Percentiles rank a stretch among this genome's conserved stretches.
phyloP scores from a whole-genome alignment of 2,113 vertebrate species.

The Etheostoma spectabile region DNA sequence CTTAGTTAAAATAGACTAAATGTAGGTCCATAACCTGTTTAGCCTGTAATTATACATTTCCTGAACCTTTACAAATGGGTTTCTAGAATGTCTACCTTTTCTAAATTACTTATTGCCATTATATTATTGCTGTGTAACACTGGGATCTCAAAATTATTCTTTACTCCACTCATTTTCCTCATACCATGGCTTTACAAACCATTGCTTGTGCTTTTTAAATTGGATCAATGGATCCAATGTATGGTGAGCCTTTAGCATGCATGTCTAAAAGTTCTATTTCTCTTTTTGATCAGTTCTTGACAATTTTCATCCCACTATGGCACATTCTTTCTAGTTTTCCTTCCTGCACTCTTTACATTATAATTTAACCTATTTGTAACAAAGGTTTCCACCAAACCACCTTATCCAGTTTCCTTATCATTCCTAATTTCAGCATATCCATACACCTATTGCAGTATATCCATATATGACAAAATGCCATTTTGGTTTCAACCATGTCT shows the following conservation, averaged over 20 bases:
- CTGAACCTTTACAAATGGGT: background rate
- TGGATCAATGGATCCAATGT: background rate
- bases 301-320: background rate
- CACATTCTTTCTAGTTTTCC: background rate
- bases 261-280: background rate
- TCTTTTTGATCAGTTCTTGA: background rate
- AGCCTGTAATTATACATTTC: background rate
- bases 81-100: background rate
- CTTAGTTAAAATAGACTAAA: background rate
- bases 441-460: background rate
- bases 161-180: background rate
- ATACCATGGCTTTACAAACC: background rate
- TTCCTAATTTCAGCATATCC: background rate
- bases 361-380: background rate
- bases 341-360: background rate
- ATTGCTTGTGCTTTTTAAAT: background rate
- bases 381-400: background rate
- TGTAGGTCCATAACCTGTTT: background rate
- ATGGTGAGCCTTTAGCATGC: background rate
- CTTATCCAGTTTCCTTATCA: background rate
- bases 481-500: background rate
- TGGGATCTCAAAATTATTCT: background rate
- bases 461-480: background rate
- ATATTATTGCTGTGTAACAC: background rate
- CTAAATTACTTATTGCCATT: background rate